A percentile compares a stretch with the other conserved stretches of the same genome.
phyloP scores from a whole-genome alignment of 2,113 vertebrate species.

The Osmerus eperlanus region DNA sequence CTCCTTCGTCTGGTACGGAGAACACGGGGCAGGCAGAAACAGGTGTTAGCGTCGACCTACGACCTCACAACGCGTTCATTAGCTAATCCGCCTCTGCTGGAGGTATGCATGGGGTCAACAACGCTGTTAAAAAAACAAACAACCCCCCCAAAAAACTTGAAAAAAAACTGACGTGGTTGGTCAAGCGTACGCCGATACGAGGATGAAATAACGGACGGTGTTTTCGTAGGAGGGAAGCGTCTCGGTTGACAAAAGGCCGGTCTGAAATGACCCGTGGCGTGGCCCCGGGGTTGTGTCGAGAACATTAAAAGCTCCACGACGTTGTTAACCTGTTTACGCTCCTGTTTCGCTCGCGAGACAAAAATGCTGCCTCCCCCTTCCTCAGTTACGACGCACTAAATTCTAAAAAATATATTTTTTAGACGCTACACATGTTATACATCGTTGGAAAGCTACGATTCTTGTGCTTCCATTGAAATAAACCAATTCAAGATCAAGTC shows the following conservation, averaged over 20 bases:
- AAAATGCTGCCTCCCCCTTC: too few species aligned
- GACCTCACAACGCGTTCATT: slow-evolving; percentile 29
- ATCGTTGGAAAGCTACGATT: too few species aligned
- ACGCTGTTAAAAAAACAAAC: too few species aligned
- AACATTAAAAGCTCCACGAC: slow-evolving; percentile 27
- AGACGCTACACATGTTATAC: too few species aligned
- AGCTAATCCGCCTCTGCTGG: background rate
- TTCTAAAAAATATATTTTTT: too few species aligned
- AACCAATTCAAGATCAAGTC: too few species aligned
- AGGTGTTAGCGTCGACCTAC: slow-evolving; percentile 43
- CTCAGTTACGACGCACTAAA: too few species aligned
- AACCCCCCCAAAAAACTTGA: slow-evolving; percentile 18
- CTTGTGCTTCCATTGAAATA: too few species aligned
- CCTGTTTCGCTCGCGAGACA: too few species aligned
- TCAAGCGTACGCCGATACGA: slow-evolving; percentile 23
- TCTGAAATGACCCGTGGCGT: slow-evolving; percentile 37
- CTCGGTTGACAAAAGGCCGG: background rate
- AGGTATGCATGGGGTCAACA: background rate
- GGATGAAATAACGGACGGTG: background rate
- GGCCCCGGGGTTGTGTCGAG: slow-evolving; percentile 13
- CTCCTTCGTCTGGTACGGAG: background rate
- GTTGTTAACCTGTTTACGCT: too few species aligned
- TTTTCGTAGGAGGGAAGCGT: too few species aligned
- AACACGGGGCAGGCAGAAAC: slow-evolving; percentile 30
- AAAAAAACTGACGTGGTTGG: slow-evolving; percentile 15